Base-by-base conservation (phyloP, 2,888 invertebrate species). In the Habrosyne pyritoides region DNA sequence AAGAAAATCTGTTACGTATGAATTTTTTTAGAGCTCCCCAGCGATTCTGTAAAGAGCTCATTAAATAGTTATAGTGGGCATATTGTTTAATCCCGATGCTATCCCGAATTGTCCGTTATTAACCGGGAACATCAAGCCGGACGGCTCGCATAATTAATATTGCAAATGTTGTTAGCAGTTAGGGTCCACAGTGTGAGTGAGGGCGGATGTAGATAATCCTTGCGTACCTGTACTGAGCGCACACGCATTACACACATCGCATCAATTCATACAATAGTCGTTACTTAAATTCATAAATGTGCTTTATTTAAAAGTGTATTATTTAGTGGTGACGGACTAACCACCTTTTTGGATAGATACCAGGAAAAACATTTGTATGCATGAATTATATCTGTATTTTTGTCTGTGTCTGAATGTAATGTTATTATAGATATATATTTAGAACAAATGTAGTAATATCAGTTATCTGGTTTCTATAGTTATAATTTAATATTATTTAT, bases 151-250 rank as follows among this genome's bases (percentile, higher is more conserved):
- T 89, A 88, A 89, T 91, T 90, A 90, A 91, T 90, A 89, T 89
- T 90, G 86, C 86, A 90, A 91, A 89, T 86, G 86, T 88, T 86
- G 86, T 90, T 89, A 88, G 86, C 87, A 86, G 87, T 86, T 83
- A 82, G 73, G 77, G 63, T 71, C 58, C 66, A 67, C 67, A 70
- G 66, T 75, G 69, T 65, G 69, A 70, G 64, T 64, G 61, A 14
- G 58, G 57, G 61, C 60, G 61, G 55, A 58, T 56, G 55, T 61
- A 58, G 33, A 50, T 24, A 42, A 18, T 4, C n/a, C 6, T 42
- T 42, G 42, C 18, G 10, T 33, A 33, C 30, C 36, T 18, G 42
- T 18, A 18, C 42, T 8, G 36, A 28, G 49, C 49, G 49, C 18
- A 10, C 26, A 50, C 50, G 49, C 26, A 49, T 49, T 49, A 26